Percentiles rank a stretch among this genome's conserved stretches.
Evolutionary conservation across 2,797 vertebrate genomes (phyloP).

Genomic region (Tokudaia tokunoshimensis): DNA sequence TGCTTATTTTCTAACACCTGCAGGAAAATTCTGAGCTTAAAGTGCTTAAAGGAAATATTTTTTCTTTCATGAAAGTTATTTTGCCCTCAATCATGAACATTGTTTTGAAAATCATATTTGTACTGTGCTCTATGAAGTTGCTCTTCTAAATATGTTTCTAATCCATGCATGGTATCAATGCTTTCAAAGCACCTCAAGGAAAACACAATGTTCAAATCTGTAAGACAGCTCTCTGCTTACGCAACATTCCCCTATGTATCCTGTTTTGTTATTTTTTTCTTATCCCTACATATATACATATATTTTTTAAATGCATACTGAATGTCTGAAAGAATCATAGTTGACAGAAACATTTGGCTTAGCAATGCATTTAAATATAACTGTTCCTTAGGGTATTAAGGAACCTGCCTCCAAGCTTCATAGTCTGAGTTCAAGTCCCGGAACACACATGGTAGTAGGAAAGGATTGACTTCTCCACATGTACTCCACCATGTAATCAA

Average conservation of each 20-base stretch:
- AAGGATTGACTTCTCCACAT: background rate
- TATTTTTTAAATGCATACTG: background rate
- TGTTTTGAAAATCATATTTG: slow-evolving; percentile 61
- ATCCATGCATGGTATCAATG: background rate
- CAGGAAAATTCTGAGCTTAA: slow-evolving; percentile 52
- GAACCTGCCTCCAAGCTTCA: background rate
- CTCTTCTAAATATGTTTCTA: slow-evolving; percentile 60
- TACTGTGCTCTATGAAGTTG: slow-evolving; percentile 35
- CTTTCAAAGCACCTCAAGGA: slow-evolving; percentile 12
- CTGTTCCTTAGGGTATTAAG: background rate
- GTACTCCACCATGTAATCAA: background rate
- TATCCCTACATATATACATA: background rate
- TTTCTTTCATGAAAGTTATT: slow-evolving; percentile 62
- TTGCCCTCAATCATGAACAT: slow-evolving; percentile 60
- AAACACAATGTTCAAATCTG: background rate
- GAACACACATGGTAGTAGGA: background rate
- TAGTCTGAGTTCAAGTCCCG: background rate
- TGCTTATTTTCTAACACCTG: slow-evolving; percentile 60
- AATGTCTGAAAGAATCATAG: background rate
- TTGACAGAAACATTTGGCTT: slow-evolving; percentile 6
- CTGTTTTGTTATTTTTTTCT: background rate
- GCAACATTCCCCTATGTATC: background rate
- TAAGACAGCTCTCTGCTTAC: background rate
- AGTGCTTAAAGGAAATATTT: slow-evolving; percentile 66
- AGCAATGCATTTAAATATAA: slow-evolving; percentile 21